A percentile compares a stretch with the other conserved stretches of the same genome.
These are phyloP conservation scores for Drosophila ficusphila DNA, from an alignment of 1,140 invertebrate species.

Conservation along the genomic window DNA sequence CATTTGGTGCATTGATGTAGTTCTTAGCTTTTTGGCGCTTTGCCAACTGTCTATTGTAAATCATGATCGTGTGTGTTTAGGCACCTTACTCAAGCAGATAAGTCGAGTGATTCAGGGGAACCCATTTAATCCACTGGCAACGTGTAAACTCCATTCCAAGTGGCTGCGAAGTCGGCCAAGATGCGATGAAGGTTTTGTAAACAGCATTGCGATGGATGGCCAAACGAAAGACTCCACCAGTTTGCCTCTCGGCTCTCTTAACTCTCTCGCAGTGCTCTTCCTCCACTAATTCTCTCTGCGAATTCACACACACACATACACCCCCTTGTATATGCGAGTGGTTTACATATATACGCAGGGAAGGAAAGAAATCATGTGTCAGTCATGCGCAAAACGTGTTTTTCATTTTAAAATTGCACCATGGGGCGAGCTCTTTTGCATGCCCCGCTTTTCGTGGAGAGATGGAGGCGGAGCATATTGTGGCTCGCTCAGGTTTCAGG, in stretches of 20 bases:
- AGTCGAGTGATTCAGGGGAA: not conserved
- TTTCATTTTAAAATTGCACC: slow-evolving; percentile 81
- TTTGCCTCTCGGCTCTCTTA: slow-evolving; percentile 20
- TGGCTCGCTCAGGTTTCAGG: slow-evolving; percentile 40
- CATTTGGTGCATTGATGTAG: not conserved
- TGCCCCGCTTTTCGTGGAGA: slow-evolving; percentile 67
- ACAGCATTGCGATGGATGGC: slow-evolving; percentile 30
- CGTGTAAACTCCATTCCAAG: slow-evolving; percentile 25
- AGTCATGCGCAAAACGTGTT: slow-evolving; percentile 83
- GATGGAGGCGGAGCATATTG: slow-evolving; percentile 82
- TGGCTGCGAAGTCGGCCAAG: slow-evolving; percentile 18
- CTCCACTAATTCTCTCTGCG: not conserved
- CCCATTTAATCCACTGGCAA: slow-evolving; percentile 23
- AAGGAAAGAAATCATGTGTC: slow-evolving; percentile 80
- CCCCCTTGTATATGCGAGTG: slow-evolving; percentile 26
- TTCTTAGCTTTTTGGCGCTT: not conserved
- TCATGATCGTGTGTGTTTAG: not conserved
- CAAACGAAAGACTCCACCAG: slow-evolving; percentile 43
- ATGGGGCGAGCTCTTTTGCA: slow-evolving; percentile 71
- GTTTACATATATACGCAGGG: slow-evolving; percentile 7
- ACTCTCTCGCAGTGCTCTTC: slow-evolving; percentile 17
- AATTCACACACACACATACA: not conserved
- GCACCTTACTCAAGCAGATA: not conserved
- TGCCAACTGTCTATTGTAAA: slow-evolving; percentile 3
- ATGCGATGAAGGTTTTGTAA: not conserved